Conservation (phyloP, 2,888 invertebrate species). For the Hirtodrosophila alboralis region DNA sequence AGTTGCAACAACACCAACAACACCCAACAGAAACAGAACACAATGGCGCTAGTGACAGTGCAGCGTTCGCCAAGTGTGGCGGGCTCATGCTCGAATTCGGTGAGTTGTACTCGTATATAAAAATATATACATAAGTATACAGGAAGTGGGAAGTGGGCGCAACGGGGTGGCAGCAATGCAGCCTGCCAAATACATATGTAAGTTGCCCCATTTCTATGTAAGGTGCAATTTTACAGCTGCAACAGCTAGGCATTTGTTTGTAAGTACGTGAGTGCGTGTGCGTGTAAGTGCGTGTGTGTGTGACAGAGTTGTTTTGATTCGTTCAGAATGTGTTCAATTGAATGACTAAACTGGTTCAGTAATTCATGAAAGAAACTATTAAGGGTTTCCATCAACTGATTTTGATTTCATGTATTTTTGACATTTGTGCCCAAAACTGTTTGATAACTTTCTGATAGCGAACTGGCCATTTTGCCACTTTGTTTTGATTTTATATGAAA, state of each 20-base stretch:
- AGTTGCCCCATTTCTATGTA: slow-evolving; percentile 50
- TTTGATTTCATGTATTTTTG: too few species aligned
- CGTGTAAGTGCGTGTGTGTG: slow-evolving; percentile 16
- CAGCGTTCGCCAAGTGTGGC: slow-evolving; percentile 89
- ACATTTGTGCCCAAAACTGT: too few species aligned
- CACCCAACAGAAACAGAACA: slow-evolving; percentile 42
- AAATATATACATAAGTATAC: slow-evolving; percentile 4
- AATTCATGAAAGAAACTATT: too few species aligned
- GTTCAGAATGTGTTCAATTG: too few species aligned
- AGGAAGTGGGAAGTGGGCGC: slow-evolving; percentile 15
- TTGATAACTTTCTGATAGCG: too few species aligned
- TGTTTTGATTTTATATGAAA: too few species aligned
- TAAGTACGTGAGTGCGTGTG: slow-evolving; percentile 6
- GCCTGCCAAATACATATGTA: slow-evolving; percentile 26
- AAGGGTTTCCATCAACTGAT: too few species aligned
- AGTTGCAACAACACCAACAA: slow-evolving; percentile 35
- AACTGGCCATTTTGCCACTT: too few species aligned
- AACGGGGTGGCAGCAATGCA: slow-evolving; percentile 1
- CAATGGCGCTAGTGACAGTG: slow-evolving; percentile 90
- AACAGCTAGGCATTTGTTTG: slow-evolving; percentile 48
- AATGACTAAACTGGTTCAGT: too few species aligned
- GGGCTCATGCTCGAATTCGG: slow-evolving; percentile 86
- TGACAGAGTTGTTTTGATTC: too few species aligned
- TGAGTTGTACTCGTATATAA: slow-evolving; percentile 60
- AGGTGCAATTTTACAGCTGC: slow-evolving; percentile 59